Evolutionary conservation across 2,888 invertebrate genomes (phyloP), one percentile per base, ranked within the genome.

Genomic region (Drosophila atroscutellata): DNA sequence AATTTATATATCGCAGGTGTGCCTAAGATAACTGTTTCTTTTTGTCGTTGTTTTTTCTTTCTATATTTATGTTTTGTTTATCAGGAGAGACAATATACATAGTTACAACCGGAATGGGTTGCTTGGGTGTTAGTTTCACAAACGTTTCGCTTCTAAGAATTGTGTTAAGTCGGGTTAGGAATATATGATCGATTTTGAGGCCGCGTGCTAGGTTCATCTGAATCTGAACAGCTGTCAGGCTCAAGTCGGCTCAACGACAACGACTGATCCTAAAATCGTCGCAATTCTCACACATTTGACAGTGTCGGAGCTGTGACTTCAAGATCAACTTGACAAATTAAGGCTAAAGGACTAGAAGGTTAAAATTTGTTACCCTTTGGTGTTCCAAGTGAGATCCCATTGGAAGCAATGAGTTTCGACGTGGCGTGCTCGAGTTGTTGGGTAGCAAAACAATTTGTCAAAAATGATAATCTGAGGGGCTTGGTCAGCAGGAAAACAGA

Each of bases 381-480:
- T 42, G 20, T 42, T 20, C 42, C 6, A 20, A 42, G 13, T 20
- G 20, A 30, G 30, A 9, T 13, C 13, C 28, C 28, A n/a, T n/a
- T 51, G 34, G 18, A 26, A 28, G 37, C 45, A 37, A 20, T 72
- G 49, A 26, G 18, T 13, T 18, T 26, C 37, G 30, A 13, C 18
- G 30, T 18, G 50, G 51, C 58, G 50, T 54, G 47, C 34, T 59
- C 13, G 15, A 55, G 42, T 55, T 49, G 65, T 51, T 49, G 59
- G 58, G 42, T 60, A 50, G 82, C 58, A 79, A 73, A 81, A 73
- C 85, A 89, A 87, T 85, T 87, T 87, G 80, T 82, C 77, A 85
- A 85, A 89, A 89, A 85, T 87, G 89, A 85, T 85, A 89, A 85
- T 85, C 89, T 80, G 68, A 71, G 89, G 77, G 85, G 85, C 69